Evolutionary conservation across 2,797 vertebrate species (phyloP).

Genomic region (Lepilemur septentrionalis): DNA sequence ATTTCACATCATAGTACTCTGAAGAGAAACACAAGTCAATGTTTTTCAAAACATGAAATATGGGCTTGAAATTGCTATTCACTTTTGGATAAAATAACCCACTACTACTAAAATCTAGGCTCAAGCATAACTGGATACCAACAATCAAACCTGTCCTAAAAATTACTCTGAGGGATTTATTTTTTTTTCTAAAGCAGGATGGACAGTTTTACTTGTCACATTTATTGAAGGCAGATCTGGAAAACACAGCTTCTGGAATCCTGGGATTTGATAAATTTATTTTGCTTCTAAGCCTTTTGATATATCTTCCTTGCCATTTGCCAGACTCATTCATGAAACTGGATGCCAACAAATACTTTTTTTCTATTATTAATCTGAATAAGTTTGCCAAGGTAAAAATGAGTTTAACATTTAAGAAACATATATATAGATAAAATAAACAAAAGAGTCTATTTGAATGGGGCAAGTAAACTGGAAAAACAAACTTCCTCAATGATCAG

Average conservation of each 20-base stretch:
- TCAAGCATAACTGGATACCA: slow-evolving; percentile 35
- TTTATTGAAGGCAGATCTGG: not conserved
- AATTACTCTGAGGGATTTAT: not conserved
- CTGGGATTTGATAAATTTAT: not conserved
- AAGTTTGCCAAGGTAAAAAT: not conserved
- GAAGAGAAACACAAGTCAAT: slow-evolving; percentile 17
- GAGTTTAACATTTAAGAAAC: not conserved
- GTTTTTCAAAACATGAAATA: slow-evolving; percentile 6
- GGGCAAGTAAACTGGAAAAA: not conserved
- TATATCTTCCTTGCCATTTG: not conserved
- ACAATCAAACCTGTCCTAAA: slow-evolving; percentile 2
- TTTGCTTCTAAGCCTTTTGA: not conserved
- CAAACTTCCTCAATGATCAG: not conserved
- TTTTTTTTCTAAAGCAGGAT: not conserved
- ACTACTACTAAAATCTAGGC: not conserved
- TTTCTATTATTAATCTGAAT: not conserved
- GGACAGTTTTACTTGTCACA: not conserved
- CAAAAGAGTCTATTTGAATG: not conserved
- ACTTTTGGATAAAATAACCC: slow-evolving; percentile 14
- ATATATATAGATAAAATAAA: not conserved
- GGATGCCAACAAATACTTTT: not conserved
- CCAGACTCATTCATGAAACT: not conserved
- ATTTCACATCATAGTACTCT: slow-evolving; percentile 5
- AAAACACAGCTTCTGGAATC: not conserved
- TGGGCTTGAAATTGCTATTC: not conserved